Base-by-base conservation (phyloP, 2,113 vertebrate genomes). In the Psettodes erumei region DNA sequence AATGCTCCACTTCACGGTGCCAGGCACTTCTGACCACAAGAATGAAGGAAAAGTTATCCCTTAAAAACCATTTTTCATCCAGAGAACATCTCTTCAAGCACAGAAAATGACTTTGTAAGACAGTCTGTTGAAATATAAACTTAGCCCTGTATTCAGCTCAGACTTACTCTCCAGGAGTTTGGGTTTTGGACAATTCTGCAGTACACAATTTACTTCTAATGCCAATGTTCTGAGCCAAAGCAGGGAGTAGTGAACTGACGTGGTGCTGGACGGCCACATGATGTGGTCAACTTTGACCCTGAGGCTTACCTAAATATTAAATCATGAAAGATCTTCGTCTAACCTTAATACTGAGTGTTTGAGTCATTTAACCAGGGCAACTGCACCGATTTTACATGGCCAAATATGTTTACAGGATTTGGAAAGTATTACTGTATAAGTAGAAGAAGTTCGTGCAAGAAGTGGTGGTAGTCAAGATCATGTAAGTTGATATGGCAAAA, bases 11-110 rank as follows among this genome's bases (percentile, higher is more conserved):
- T 82, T 77, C 27, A 48, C 25, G 42, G 60, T 78, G 77, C 77
- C 85, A 87, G 69, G 56, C 60, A 42, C n/a, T 71, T 54, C 50
- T 71, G 60, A 88, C 76, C 79, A 83, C 81, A 87, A 74, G 59
- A 87, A 85, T 74, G 71, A 84, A 77, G 61, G 54, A 19, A 78
- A 82, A 79, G 19, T 68, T 38, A 50, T 67, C 71, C 70, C 45
- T 47, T 43, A 27, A 71, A 71, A 82, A 77, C 7, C 40, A 54
- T 69, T 71, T n/a, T 75, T 79, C 21, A 61, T 65, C 68, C 32
- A 6, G 19, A 35, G 51, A 75, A 54, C 35, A 61, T 74, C 51
- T 43, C 27, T 59, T 35, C 11, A 28, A 47, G 59, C 27, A 28
- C 21, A 62, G 62, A 61, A 70, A 77, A 70, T 71, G 16, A 60